Conservation (phyloP, 2,888 invertebrate species). For the Lacanobia oleracea region DNA sequence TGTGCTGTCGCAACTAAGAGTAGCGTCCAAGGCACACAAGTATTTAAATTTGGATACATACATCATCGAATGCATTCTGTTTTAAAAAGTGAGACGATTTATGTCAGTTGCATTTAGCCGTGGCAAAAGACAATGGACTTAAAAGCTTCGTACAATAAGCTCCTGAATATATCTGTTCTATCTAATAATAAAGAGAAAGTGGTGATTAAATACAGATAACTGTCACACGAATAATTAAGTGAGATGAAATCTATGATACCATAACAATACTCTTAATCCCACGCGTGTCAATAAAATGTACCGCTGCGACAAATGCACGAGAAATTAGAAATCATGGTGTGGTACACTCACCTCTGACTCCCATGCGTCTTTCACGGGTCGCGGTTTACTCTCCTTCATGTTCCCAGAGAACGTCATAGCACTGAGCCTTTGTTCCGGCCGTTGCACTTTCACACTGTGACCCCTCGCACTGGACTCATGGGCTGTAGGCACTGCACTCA, state of each 20-base stretch:
- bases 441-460: constrained; percentile 81
- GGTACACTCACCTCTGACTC: constrained; percentile 88
- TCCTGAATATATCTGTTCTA: constrained; percentile 35
- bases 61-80: constrained; percentile 17
- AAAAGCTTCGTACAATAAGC: constrained; percentile 26
- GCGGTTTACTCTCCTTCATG: constrained; percentile 87
- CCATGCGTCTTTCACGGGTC: constrained; percentile 85
- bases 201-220: constrained; percentile 70
- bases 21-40: constrained; percentile 16
- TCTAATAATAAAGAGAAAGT: constrained; percentile 75
- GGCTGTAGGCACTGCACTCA: constrained; percentile 57
- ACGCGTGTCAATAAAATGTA: constrained; percentile 64
- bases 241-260: constrained; percentile 74
- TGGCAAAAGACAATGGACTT: constrained; percentile 22
- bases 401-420: constrained; percentile 87
- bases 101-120: constrained; percentile 8
- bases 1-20: constrained; percentile 4
- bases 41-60: constrained; percentile 39
- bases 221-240: constrained; percentile 79
- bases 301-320: constrained; percentile 69
- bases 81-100: constrained; percentile 27
- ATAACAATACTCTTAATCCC: constrained; percentile 77
- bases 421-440: constrained; percentile 76
- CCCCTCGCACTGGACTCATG: constrained; percentile 64
- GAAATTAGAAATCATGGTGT: constrained; percentile 70